Evolutionary conservation across 1,140 invertebrate species (phyloP).

Genomic region (Nebria ingens): DNA sequence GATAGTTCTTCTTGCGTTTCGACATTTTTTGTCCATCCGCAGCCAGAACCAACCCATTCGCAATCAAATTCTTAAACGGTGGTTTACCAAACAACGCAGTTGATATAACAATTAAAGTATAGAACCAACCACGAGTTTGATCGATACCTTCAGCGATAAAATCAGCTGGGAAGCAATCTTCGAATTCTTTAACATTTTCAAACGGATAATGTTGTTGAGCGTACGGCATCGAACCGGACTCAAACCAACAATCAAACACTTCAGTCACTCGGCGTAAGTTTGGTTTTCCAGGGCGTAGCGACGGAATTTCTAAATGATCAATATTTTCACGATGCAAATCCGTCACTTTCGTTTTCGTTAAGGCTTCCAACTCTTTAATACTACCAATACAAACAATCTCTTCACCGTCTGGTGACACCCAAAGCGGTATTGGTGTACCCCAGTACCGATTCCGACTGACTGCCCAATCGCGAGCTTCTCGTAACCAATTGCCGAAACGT

Average conservation of each 20-base stretch:
- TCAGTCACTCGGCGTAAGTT: constrained; percentile 77
- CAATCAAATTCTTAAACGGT: constrained; percentile 96
- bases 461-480: constrained; percentile 96
- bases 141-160: constrained; percentile 99
- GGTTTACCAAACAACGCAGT: constrained; percentile 94
- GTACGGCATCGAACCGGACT: constrained; percentile 98
- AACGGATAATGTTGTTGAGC: constrained; percentile 96
- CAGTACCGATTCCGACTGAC: constrained; percentile 95
- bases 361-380: constrained; percentile 76
- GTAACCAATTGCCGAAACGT: constrained; percentile 96
- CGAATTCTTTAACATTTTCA: constrained; percentile 84
- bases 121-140: constrained; percentile 99
- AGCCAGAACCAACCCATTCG: constrained; percentile 90
- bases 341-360: constrained; percentile 70
- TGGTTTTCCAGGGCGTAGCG: constrained; percentile 66
- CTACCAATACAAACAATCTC: constrained; percentile 94
- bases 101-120: constrained; percentile 91
- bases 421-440: constrained; percentile 98
- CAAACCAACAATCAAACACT: constrained; percentile 99
- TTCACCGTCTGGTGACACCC: constrained; percentile 89
- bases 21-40: constrained; percentile 99
- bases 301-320: constrained; percentile 91
- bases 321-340: constrained; percentile 95
- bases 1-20: constrained; percentile 98
- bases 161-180: constrained; percentile 94